These are phyloP conservation scores for Platichthys flesus DNA, from an alignment of 2,113 vertebrate species.

Conservation along the genomic window DNA sequence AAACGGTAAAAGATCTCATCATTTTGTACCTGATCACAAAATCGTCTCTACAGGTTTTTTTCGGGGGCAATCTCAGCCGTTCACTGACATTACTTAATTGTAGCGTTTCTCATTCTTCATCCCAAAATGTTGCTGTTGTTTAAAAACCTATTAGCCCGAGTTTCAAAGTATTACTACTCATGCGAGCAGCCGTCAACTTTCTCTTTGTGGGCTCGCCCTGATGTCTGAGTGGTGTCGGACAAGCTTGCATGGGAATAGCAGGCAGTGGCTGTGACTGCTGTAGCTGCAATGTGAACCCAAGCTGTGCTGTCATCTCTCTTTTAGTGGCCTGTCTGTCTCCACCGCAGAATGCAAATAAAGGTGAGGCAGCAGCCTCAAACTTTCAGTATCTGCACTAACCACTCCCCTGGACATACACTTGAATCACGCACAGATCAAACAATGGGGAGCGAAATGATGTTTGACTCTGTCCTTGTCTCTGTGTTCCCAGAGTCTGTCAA, in stretches of 20 bases:
- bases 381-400: not conserved
- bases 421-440: conserved; percentile 30
- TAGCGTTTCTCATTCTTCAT: conserved; percentile 20
- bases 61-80: conserved; percentile 5
- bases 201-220: conserved; percentile 46
- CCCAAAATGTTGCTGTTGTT: conserved; percentile 38
- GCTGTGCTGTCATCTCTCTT: conserved; percentile 50
- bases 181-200: conserved; percentile 45
- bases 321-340: conserved; percentile 12
- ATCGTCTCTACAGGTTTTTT: conserved; percentile 26
- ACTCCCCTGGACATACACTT: not conserved
- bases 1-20: conserved; percentile 70
- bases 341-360: conserved; percentile 23
- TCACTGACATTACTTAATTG: conserved; percentile 3
- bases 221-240: conserved; percentile 38
- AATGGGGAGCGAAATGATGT: not conserved
- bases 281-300: conserved; percentile 35
- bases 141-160: conserved; percentile 51
- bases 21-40: conserved; percentile 63
- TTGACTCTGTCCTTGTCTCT: conserved; percentile 23
- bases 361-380: conserved; percentile 22
- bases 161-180: conserved; percentile 47
- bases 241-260: conserved; percentile 38
- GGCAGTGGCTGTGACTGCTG: conserved; percentile 32
- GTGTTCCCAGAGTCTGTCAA: conserved; percentile 76